Base-by-base conservation (phyloP, 1,140 invertebrate genomes). In the Fopius arisanus region DNA sequence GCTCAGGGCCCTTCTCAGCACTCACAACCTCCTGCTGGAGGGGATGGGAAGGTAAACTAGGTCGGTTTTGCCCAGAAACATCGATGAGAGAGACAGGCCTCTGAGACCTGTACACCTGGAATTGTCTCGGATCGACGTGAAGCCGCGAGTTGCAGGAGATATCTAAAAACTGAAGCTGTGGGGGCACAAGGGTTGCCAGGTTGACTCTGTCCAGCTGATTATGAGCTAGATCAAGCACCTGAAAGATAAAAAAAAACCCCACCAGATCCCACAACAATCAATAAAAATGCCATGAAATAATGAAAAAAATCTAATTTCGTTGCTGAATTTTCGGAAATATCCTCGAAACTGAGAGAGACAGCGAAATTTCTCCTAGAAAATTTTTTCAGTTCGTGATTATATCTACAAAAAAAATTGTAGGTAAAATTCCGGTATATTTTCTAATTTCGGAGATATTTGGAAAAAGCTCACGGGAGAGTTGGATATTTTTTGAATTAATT, bases 91-190 rank as follows among this genome's bases (percentile, higher is more conserved):
- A 95, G 85, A 95, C 91, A 6, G 94, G 92, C 66, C 94, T 87
- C 82, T 95, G 92, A 21, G 92, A 92, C 82, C 92, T 90, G 78
- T 95, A 96, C 1, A 90, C 90, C 82, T 94, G 92, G 78, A 95
- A 94, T 82, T 95, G 94, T 70, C 93, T 90, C 5, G 94, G 92
- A 82, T 96, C 94, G 40, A 96, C 93, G 86, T 94, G 93, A 6
- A 95, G 84, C 78, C 94, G 91, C 19, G 91, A 89, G 80, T 96
- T 96, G 68, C 94, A 95, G 0, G 94, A 96, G 79, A 96, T 91
- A 80, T 96, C 95, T 40, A 96, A 86, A 83, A 95, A 95, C 81
- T 95, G 94, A 9, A 96, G 87, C 82, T 95, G 94, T 48, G 94
- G 92, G 21, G 94, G 93, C 31, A 95, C 93, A 26, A 96, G 80